phyloP scores from a whole-genome alignment of 2,888 invertebrate species.

The Orthosia gracilis region DNA sequence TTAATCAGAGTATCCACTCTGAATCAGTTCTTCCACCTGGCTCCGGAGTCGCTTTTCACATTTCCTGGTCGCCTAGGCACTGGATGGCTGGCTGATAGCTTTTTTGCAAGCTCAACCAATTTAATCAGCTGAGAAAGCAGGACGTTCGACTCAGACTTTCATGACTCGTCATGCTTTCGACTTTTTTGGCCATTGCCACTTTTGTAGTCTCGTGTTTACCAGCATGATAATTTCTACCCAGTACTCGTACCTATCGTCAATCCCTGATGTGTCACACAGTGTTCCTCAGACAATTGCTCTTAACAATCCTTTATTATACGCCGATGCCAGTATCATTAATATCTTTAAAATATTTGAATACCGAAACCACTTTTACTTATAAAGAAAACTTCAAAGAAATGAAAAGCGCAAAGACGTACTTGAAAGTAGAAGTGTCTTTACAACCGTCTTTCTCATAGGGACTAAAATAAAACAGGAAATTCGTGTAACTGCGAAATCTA shows the following conservation, averaged over 20 bases:
- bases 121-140: background rate
- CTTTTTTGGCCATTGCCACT: background rate
- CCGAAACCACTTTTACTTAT: slow-evolving; percentile 9
- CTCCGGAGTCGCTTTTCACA: background rate
- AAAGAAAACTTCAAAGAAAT: slow-evolving; percentile 41
- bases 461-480: slow-evolving; percentile 59
- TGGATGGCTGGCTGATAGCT: background rate
- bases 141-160: background rate
- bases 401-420: slow-evolving; percentile 33
- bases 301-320: slow-evolving; percentile 7
- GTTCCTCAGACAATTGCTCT: background rate
- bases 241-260: too few species aligned
- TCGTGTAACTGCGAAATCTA: slow-evolving; percentile 56
- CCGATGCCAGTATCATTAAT: slow-evolving; percentile 5
- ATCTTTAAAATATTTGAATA: slow-evolving; percentile 4
- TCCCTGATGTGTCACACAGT: too few species aligned
- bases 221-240: too few species aligned
- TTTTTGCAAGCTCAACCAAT: background rate
- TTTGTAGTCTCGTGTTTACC: background rate
- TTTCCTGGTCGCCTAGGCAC: background rate
- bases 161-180: background rate
- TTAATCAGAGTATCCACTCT: background rate
- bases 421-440: slow-evolving; percentile 49
- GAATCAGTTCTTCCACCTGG: background rate
- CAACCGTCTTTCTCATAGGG: slow-evolving; percentile 42